phyloP scores from a whole-genome alignment of 2,888 invertebrate species.

The Phortica magna region DNA sequence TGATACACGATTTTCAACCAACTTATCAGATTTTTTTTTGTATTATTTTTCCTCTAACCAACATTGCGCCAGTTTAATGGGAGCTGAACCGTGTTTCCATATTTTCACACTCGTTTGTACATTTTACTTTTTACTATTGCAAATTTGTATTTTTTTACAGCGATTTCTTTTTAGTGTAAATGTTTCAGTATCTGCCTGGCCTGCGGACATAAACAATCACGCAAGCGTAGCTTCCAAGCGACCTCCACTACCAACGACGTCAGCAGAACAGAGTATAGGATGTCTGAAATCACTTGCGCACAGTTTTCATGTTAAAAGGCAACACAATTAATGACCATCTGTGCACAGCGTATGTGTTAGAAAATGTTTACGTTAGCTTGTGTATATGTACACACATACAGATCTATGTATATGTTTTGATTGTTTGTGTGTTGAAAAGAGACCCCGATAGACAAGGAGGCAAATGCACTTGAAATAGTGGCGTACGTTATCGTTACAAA shows the following conservation, averaged over 20 bases:
- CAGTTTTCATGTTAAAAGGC: slow-evolving; percentile 70
- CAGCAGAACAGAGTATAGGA: slow-evolving; percentile 32
- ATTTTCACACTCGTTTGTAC: slow-evolving; percentile 2
- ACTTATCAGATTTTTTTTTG: slow-evolving; percentile 43
- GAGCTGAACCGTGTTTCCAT: slow-evolving; percentile 14
- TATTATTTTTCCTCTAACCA: neutral
- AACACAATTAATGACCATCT: slow-evolving; percentile 66
- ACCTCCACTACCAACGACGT: neutral
- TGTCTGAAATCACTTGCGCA: slow-evolving; percentile 67
- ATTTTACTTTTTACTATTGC: neutral
- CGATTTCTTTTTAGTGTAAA: neutral
- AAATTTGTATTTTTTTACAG: neutral
- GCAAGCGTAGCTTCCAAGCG: slow-evolving; percentile 16
- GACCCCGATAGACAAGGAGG: slow-evolving; percentile 2
- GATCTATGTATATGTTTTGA: neutral
- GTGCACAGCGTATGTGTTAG: neutral
- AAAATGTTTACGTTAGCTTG: neutral
- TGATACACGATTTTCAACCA: slow-evolving; percentile 54
- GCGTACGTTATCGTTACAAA: slow-evolving; percentile 69
- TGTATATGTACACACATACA: neutral
- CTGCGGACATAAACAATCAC: slow-evolving; percentile 60
- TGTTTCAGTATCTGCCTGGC: slow-evolving; percentile 63
- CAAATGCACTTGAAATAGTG: slow-evolving; percentile 58
- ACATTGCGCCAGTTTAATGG: slow-evolving; percentile 16
- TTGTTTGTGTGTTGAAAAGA: neutral